Evolutionary conservation across 1,140 invertebrate species (phyloP).

Genomic region (Lordiphosa stackelbergi): DNA sequence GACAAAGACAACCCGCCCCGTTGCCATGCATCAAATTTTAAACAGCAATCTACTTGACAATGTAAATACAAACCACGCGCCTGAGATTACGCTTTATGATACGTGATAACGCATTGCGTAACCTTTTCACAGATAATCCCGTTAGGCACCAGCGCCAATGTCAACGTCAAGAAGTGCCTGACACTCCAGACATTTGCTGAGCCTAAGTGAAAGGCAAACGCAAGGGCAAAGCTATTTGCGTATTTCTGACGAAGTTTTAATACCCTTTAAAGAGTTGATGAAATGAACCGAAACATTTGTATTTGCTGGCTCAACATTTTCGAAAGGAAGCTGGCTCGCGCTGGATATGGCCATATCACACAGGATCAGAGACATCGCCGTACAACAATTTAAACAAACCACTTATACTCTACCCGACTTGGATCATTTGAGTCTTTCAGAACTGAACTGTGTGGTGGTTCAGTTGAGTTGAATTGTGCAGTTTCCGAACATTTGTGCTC

Average conservation of each 20-base stretch:
- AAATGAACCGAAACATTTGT: too few relatives aligned
- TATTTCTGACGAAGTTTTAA: slow-evolving; percentile 13
- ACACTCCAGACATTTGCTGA: slow-evolving; percentile 28
- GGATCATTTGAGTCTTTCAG: too few relatives aligned
- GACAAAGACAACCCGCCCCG: slow-evolving; percentile 35
- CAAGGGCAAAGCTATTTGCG: slow-evolving; percentile 23
- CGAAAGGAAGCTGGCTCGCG: too few relatives aligned
- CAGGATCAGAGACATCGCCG: too few relatives aligned
- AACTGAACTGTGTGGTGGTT: too few relatives aligned
- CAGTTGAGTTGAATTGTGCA: too few relatives aligned
- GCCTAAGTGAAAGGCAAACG: slow-evolving; percentile 29
- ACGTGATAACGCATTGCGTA: slow-evolving; percentile 74
- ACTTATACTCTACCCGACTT: too few relatives aligned
- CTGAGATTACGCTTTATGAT: slow-evolving; percentile 72
- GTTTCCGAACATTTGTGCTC: too few relatives aligned
- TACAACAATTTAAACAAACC: too few relatives aligned
- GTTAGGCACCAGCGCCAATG: slow-evolving; percentile 43
- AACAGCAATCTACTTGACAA: slow-evolving; percentile 62
- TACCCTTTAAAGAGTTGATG: too few relatives aligned
- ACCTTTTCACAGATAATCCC: slow-evolving; percentile 71
- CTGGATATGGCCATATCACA: too few relatives aligned
- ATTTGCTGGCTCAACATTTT: too few relatives aligned
- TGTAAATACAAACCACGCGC: slow-evolving; percentile 68
- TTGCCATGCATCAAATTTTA: slow-evolving; percentile 67
- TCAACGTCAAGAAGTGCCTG: slow-evolving; percentile 48